These are phyloP conservation scores for Ochotona curzoniae DNA, from an alignment of 2,113 vertebrate species.

Conservation along the genomic window DNA sequence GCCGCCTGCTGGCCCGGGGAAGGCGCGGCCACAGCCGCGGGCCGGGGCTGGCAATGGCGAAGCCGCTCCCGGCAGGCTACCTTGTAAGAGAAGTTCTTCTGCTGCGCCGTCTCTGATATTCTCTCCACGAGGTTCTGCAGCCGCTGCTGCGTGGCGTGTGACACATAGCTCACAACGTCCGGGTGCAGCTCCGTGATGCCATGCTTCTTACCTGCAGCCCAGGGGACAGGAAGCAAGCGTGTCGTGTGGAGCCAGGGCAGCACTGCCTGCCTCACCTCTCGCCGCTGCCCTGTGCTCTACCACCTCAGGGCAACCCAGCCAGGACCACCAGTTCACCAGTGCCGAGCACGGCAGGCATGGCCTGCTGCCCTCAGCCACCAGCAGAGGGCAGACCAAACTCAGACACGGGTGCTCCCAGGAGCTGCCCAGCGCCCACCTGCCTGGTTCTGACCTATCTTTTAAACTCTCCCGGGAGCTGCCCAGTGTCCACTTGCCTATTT, in stretches of 20 bases:
- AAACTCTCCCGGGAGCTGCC: fast-evolving
- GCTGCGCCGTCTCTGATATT: constrained; percentile 94
- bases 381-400: too few relatives aligned
- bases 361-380: too few relatives aligned
- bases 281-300: neutral
- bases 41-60: neutral
- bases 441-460: too few relatives aligned
- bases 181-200: constrained; percentile 94
- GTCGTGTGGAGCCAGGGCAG: too few relatives aligned
- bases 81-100: constrained; percentile 94
- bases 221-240: too few relatives aligned
- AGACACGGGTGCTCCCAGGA: too few relatives aligned
- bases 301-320: neutral
- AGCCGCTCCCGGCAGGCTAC: constrained; percentile 79
- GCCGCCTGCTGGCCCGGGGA: neutral
- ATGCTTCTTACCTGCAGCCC: constrained; percentile 90
- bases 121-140: constrained; percentile 95
- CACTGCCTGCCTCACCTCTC: too few relatives aligned
- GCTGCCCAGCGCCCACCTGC: too few relatives aligned
- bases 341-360: too few relatives aligned
- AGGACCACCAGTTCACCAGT: too few relatives aligned
- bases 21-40: neutral
- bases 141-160: constrained; percentile 93
- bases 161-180: constrained; percentile 94
- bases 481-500: constrained; percentile 89